Conservation (phyloP, 2,797 vertebrate species). For the Telmatherina bonti region DNA sequence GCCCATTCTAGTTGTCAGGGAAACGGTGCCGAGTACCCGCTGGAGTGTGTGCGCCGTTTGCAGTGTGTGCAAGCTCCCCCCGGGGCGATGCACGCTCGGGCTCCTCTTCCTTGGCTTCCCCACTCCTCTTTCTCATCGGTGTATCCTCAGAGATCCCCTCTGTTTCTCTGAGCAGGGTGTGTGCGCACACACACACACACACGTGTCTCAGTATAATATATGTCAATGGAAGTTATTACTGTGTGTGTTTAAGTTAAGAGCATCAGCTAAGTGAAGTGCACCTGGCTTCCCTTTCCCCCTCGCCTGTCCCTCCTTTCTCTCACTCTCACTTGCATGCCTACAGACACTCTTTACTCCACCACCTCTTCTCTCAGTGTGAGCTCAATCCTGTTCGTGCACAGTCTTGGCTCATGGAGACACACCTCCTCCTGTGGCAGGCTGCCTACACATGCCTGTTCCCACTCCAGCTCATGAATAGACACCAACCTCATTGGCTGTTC, state of each 20-base stretch:
- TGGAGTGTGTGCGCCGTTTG: constrained; percentile 67
- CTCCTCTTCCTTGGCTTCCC: constrained; percentile 90
- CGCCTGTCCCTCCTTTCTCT: constrained; percentile 45
- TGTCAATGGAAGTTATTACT: constrained; percentile 39
- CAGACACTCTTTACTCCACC: constrained; percentile 57
- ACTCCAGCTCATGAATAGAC: constrained; percentile 65
- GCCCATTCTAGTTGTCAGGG: constrained; percentile 94
- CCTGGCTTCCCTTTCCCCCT: constrained; percentile 59
- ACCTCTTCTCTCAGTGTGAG: constrained; percentile 73
- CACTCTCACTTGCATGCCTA: constrained; percentile 65
- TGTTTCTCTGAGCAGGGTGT: constrained; percentile 46
- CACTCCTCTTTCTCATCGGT: constrained; percentile 92
- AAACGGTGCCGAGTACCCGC: constrained; percentile 70
- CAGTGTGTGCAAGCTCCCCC: constrained; percentile 72
- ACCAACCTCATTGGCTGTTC: constrained; percentile 70
- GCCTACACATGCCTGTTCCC: constrained; percentile 67
- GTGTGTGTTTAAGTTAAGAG: constrained; percentile 34
- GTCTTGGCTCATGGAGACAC: constrained; percentile 75
- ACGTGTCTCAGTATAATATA: constrained; percentile 35
- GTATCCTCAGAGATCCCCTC: constrained; percentile 85
- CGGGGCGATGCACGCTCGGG: constrained; percentile 85
- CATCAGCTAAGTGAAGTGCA: constrained; percentile 53
- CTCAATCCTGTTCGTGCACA: constrained; percentile 49
- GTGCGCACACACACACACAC: constrained; percentile 24
- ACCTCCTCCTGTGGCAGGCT: constrained; percentile 78